These are phyloP conservation scores for Umimayanthus kanabou DNA, from an alignment of 92 coral and sea anemone species.

Conservation along the genomic window DNA sequence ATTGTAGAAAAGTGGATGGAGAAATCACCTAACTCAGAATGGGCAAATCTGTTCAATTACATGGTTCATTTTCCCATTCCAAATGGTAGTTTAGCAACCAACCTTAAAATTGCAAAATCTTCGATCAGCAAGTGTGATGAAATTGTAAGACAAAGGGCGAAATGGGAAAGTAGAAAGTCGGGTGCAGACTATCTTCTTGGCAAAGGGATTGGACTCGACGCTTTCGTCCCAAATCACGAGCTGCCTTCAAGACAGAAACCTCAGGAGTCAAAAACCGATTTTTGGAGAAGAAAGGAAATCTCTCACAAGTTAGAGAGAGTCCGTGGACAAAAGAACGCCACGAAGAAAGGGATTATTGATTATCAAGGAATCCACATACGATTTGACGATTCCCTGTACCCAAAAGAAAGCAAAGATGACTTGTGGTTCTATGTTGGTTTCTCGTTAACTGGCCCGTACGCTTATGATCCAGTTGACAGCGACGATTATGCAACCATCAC, in stretches of 20 bases:
- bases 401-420: constrained; percentile 67
- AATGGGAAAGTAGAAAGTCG: constrained; percentile 51
- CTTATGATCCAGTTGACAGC: constrained; percentile 68
- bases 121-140: constrained; percentile 49
- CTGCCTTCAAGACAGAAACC: constrained; percentile 32
- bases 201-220: constrained; percentile 58
- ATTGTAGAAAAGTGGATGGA: constrained; percentile 47
- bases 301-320: constrained; percentile 58
- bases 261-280: constrained; percentile 53
- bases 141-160: constrained; percentile 37
- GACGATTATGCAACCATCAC: constrained; percentile 45
- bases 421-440: constrained; percentile 72
- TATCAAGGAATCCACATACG: constrained; percentile 63
- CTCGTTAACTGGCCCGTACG: constrained; percentile 67
- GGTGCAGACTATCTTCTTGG: constrained; percentile 71
- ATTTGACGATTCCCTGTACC: constrained; percentile 60
- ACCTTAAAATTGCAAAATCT: constrained; percentile 27
- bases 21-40: constrained; percentile 53
- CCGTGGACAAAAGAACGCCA: constrained; percentile 59
- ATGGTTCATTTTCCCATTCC: constrained; percentile 71
- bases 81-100: constrained; percentile 52
- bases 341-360: constrained; percentile 49
- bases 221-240: constrained; percentile 44
- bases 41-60: constrained; percentile 65
- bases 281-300: constrained; percentile 59